Percentiles rank a stretch among this genome's conserved stretches.
phyloP scores from a whole-genome alignment of 2,888 invertebrate species.

The Cataglyphis cursor region DNA sequence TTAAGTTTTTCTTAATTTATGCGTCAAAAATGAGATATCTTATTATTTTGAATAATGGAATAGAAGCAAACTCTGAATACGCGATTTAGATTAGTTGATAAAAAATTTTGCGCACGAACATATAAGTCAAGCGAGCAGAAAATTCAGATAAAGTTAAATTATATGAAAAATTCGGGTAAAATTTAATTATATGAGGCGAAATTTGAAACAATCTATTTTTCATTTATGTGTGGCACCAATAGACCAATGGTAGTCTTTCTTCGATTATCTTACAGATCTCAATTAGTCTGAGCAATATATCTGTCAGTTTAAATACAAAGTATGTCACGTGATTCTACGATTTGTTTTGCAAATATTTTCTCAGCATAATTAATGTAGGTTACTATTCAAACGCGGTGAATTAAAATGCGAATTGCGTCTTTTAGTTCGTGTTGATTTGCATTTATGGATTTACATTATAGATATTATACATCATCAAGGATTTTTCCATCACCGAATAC shows the following conservation, averaged over 20 bases:
- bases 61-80: not conserved
- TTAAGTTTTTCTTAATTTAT: not conserved
- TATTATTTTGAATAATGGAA: not conserved
- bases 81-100: not conserved
- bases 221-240: not conserved
- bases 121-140: not conserved
- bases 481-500: not conserved
- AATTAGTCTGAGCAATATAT: not conserved
- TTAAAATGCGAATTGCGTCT: conserved; percentile 21
- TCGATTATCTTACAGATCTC: conserved; percentile 4
- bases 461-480: not conserved
- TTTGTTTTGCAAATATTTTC: not conserved
- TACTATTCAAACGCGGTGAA: not conserved
- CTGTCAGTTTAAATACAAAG: not conserved
- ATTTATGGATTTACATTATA: not conserved
- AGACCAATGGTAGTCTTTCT: not conserved
- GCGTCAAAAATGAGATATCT: not conserved
- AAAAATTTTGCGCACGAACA: not conserved
- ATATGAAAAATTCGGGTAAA: not conserved
- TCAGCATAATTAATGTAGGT: not conserved
- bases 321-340: not conserved
- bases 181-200: not conserved
- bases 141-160: conserved; percentile 19
- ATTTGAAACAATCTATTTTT: not conserved
- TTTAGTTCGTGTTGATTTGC: not conserved